Base-by-base conservation (phyloP, 2,797 vertebrate species). In the Cyclura pinguis region DNA sequence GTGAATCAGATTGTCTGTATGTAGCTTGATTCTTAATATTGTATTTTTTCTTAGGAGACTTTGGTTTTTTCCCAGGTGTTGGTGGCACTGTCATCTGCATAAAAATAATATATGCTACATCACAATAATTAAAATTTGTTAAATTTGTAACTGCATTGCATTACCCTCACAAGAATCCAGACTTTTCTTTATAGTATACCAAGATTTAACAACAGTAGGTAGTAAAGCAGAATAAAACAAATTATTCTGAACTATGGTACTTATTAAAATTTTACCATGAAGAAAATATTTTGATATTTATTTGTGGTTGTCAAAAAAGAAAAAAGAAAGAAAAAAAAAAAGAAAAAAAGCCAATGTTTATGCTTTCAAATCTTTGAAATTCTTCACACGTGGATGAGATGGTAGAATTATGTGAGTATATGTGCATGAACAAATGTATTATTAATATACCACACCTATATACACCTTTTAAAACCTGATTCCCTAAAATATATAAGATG, bases 21-120 rank as follows among this genome's bases (percentile, higher is more conserved):
- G 47, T 6, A 29, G 67, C 57, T 67, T 77, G 87, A n/a, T 86
- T 69, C 69, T 95, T 96, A 87, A 57, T 22, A 16, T 0, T 85
- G 81, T 84, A 55, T 92, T 89, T 88, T 76, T 85, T 92, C 90
- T 93, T 87, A 86, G 84, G n/a, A 88, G 29, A 87, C 3, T 3
- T 24, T 87, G 83, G 13, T 88, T 92, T 95, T 59, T 20, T 93
- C 93, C 90, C 95, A 0, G 3, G 6, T 83, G 77, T 0, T 92
- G 94, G 50, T 86, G 52, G 0, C 12, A 78, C 47, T 73, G 27
- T 0, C 64, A 82, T 78, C 90, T 91, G 78, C 24, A 88, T 57
- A 69, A 91, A 84, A 57, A 91, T 78, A 74, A n/a, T 84, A 78
- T 72, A 84, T 50, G 24, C 22, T 29, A 59, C 8, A 2, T 88